Conservation (phyloP, 2,797 vertebrate genomes). For the Gouania willdenowi region DNA sequence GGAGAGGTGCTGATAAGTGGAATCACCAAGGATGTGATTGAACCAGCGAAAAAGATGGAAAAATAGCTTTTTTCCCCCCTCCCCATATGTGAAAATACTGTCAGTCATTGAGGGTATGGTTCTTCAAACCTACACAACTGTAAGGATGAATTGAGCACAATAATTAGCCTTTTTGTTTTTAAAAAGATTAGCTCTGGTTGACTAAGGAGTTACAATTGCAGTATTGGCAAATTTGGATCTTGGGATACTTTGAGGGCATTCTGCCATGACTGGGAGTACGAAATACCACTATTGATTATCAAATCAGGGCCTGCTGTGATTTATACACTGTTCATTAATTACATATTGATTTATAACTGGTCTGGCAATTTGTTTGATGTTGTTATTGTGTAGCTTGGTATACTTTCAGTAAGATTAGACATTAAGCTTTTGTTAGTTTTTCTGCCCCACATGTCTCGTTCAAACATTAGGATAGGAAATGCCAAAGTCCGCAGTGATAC, state of each 20-base stretch:
- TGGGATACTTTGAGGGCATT: slow-evolving; percentile 38
- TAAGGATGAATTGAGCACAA: slow-evolving; percentile 15
- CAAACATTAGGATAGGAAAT: slow-evolving; percentile 27
- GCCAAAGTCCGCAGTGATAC: slow-evolving; percentile 40
- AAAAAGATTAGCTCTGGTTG: slow-evolving; percentile 30
- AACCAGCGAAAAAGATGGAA: slow-evolving; percentile 2
- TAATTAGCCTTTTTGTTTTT: slow-evolving; percentile 14
- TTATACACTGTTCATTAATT: slow-evolving; percentile 63
- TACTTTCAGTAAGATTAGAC: slow-evolving; percentile 62
- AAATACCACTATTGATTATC: slow-evolving; percentile 63
- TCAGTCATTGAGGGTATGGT: slow-evolving; percentile 6
- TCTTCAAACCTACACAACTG: no score
- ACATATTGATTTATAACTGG: slow-evolving; percentile 67
- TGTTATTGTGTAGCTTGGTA: slow-evolving; percentile 47
- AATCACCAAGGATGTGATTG: slow-evolving; percentile 24
- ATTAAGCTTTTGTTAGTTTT: slow-evolving; percentile 34
- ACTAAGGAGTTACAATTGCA: slow-evolving; percentile 24
- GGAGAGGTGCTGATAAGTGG: slow-evolving; percentile 32
- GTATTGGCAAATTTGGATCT: slow-evolving; percentile 45
- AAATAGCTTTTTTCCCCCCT: neutral
- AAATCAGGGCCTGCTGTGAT: slow-evolving; percentile 52
- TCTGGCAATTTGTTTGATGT: slow-evolving; percentile 46
- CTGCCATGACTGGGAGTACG: slow-evolving; percentile 43
- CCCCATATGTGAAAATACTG: neutral
- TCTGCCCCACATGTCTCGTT: slow-evolving; percentile 19